phyloP scores from a whole-genome alignment of 2,797 vertebrate species.

The Salarias fasciatus region DNA sequence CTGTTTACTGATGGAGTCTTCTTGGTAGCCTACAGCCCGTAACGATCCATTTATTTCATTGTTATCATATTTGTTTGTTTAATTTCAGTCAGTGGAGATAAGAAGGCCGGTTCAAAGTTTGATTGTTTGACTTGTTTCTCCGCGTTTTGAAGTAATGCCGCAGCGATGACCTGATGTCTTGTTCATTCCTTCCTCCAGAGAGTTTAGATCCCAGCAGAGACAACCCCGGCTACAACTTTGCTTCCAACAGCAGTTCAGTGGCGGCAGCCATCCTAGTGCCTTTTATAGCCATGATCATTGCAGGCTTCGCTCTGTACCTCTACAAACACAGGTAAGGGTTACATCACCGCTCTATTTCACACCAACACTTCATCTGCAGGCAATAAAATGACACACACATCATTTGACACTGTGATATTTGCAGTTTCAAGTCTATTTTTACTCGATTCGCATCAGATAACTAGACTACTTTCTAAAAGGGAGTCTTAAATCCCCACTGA shows the following conservation, averaged over 20 bases:
- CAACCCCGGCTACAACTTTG: constrained; percentile 91
- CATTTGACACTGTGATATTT: background rate
- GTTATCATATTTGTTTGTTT: constrained; percentile 17
- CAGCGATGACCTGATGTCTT: constrained; percentile 6
- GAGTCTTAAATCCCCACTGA: background rate
- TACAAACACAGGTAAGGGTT: constrained; percentile 95
- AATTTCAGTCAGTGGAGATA: too few species aligned
- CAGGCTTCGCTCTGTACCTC: constrained; percentile 98
- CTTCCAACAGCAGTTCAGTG: constrained; percentile 98
- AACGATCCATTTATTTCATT: constrained; percentile 1
- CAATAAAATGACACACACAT: background rate
- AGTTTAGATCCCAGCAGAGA: constrained; percentile 85
- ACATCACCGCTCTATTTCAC: background rate
- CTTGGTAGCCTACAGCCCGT: constrained; percentile 15
- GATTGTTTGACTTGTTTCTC: constrained; percentile 11
- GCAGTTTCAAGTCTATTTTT: background rate
- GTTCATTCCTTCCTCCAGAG: constrained; percentile 64
- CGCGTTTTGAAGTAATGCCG: background rate
- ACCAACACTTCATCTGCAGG: background rate
- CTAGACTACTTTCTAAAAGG: background rate
- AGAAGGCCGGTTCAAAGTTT: too few species aligned
- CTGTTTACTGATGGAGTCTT: constrained; percentile 28
- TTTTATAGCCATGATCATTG: constrained; percentile 99
- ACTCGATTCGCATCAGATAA: too few species aligned
- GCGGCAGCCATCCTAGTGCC: constrained; percentile 99